phyloP scores from a whole-genome alignment of 2,797 vertebrate species.

The Xiphophorus birchmanni region DNA sequence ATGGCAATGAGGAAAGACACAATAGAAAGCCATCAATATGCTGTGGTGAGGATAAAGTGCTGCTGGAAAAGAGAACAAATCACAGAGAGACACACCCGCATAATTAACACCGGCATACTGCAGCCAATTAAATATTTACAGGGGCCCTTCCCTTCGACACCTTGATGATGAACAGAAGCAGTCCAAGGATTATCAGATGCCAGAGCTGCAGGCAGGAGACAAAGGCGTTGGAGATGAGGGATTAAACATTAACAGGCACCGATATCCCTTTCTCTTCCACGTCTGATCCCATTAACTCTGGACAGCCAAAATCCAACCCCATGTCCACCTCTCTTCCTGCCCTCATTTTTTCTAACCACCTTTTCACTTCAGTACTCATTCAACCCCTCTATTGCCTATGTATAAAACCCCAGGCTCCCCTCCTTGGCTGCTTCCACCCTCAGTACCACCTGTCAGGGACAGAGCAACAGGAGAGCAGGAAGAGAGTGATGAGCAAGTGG shows the following conservation, averaged over 20 bases:
- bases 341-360: constrained; percentile 11
- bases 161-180: constrained; percentile 78
- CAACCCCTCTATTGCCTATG: constrained; percentile 33
- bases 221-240: constrained; percentile 52
- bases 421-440: constrained; percentile 47
- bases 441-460: constrained; percentile 60
- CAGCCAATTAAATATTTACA: constrained; percentile 87
- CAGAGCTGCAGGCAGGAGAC: constrained; percentile 63
- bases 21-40: constrained; percentile 5
- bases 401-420: constrained; percentile 40
- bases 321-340: constrained; percentile 39
- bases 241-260: constrained; percentile 81
- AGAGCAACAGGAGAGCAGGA: constrained; percentile 50
- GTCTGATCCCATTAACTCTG: constrained; percentile 81
- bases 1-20: neutral
- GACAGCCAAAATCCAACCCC: constrained; percentile 58
- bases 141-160: constrained; percentile 76
- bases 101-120: constrained; percentile 79
- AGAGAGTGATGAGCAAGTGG: constrained; percentile 57
- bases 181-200: constrained; percentile 78
- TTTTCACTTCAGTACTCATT: constrained; percentile 30
- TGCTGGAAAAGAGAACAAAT: constrained; percentile 35
- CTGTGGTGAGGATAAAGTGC: constrained; percentile 24
- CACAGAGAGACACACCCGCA: constrained; percentile 67
- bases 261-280: constrained; percentile 72